Percentiles rank a stretch among this genome's conserved stretches.
These are phyloP conservation scores for Amphibalanus amphitrite DNA, from an alignment of 1,140 invertebrate genomes.

Conservation along the genomic window DNA sequence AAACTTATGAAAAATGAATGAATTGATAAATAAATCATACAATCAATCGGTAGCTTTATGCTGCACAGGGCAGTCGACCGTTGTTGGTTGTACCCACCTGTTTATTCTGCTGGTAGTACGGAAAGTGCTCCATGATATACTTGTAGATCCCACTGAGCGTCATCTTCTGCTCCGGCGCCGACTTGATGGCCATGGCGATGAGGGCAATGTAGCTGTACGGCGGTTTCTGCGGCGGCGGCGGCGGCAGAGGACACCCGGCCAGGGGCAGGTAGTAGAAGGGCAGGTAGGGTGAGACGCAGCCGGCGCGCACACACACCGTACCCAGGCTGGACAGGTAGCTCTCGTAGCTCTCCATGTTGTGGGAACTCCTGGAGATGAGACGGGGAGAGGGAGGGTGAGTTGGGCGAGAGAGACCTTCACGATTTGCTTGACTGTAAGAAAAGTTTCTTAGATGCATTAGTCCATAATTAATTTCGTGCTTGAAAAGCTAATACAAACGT, in stretches of 20 bases:
- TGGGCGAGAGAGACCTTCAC: too few relatives aligned
- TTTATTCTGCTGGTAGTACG: slow-evolving; percentile 35
- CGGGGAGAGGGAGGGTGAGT: too few relatives aligned
- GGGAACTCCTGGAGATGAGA: too few relatives aligned
- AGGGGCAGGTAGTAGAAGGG: not conserved
- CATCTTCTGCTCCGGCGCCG: slow-evolving; percentile 31
- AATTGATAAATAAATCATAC: too few relatives aligned
- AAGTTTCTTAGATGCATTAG: too few relatives aligned
- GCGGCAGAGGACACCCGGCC: not conserved
- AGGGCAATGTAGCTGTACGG: slow-evolving; percentile 43
- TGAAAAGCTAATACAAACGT: too few relatives aligned
- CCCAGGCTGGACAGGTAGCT: not conserved
- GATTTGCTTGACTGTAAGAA: too few relatives aligned
- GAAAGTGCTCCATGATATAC: slow-evolving; percentile 37
- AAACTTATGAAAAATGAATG: too few relatives aligned
- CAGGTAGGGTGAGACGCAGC: not conserved
- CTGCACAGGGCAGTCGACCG: too few relatives aligned
- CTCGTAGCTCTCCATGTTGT: not conserved
- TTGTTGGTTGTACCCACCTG: too few relatives aligned
- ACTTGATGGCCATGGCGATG: slow-evolving; percentile 42
- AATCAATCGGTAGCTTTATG: too few relatives aligned
- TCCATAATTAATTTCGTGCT: too few relatives aligned
- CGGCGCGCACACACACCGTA: not conserved
- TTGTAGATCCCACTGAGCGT: slow-evolving; percentile 37
- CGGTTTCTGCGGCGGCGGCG: slow-evolving; percentile 28